These are phyloP conservation scores for Lomographa bimaculata DNA, from an alignment of 2,888 invertebrate genomes.

Conservation along the genomic window DNA sequence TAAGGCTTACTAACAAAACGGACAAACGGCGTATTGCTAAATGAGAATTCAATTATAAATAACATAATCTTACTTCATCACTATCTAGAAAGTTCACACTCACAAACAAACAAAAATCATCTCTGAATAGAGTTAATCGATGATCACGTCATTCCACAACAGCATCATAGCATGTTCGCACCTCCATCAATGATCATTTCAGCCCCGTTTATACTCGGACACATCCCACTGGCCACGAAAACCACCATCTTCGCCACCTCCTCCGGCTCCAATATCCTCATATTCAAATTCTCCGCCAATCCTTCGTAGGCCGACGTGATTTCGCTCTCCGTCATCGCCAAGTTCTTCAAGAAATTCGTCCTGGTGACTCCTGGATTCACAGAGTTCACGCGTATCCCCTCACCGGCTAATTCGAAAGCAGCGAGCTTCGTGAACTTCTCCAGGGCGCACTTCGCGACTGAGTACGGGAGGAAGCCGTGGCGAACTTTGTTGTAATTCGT, in stretches of 20 bases:
- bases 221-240: constrained; percentile 51
- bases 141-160: no score
- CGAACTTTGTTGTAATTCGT: constrained; percentile 85
- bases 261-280: constrained; percentile 46
- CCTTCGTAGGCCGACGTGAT: constrained; percentile 33
- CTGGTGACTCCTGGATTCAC: constrained; percentile 48
- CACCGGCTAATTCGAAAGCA: constrained; percentile 45
- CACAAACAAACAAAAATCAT: no score
- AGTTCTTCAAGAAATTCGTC: constrained; percentile 43
- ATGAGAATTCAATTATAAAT: no score
- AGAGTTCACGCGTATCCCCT: constrained; percentile 50
- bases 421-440: constrained; percentile 49
- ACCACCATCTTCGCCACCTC: constrained; percentile 56
- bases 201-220: constrained; percentile 52
- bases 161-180: constrained; percentile 10
- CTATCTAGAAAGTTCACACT: no score
- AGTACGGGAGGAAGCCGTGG: constrained; percentile 49
- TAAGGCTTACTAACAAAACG: no score
- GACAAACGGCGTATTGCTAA: no score
- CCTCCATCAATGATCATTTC: constrained; percentile 38
- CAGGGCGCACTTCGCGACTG: constrained; percentile 46
- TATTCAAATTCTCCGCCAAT: constrained; percentile 20
- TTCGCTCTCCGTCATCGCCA: constrained; percentile 44
- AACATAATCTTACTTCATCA: no score
- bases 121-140: no score